Evolutionary conservation across 2,888 invertebrate species (phyloP).

Genomic region (Listrodromus nycthemerus): DNA sequence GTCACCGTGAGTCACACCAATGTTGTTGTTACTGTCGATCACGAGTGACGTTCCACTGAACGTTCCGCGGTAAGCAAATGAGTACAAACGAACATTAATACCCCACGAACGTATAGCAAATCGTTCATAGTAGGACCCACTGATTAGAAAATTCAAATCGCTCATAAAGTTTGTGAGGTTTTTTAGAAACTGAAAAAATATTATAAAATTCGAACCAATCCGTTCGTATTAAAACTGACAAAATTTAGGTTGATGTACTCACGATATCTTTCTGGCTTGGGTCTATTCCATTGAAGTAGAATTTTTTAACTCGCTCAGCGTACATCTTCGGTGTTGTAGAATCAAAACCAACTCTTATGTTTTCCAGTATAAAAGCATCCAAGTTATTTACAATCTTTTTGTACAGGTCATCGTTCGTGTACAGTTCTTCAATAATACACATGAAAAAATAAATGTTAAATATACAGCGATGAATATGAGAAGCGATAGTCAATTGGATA

Average conservation of each 20-base stretch:
- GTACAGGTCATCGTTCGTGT: constrained; percentile 48
- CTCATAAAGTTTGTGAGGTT: constrained; percentile 48
- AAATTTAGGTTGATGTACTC: constrained; percentile 19
- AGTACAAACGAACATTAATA: constrained; percentile 50
- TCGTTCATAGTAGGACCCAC: background rate
- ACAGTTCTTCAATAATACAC: constrained; percentile 40
- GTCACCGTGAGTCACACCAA: constrained; percentile 84
- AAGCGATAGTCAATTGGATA: constrained; percentile 1
- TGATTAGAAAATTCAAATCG: constrained; percentile 56
- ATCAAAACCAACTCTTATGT: background rate
- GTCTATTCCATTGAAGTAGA: constrained; percentile 44
- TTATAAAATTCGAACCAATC: background rate
- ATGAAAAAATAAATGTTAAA: background rate
- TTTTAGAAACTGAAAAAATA: constrained; percentile 2
- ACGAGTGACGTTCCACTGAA: constrained; percentile 41
- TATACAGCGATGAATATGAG: background rate
- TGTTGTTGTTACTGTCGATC: constrained; percentile 21
- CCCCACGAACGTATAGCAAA: background rate
- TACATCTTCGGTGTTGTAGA: background rate
- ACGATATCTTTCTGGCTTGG: constrained; percentile 53
- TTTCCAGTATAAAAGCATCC: constrained; percentile 3
- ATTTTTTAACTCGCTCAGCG: constrained; percentile 5
- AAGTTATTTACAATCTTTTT: constrained; percentile 15
- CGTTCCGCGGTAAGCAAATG: constrained; percentile 65
- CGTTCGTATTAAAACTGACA: background rate